Conservation (phyloP, 2,888 invertebrate genomes). For the Meiosimyza platycephala region DNA sequence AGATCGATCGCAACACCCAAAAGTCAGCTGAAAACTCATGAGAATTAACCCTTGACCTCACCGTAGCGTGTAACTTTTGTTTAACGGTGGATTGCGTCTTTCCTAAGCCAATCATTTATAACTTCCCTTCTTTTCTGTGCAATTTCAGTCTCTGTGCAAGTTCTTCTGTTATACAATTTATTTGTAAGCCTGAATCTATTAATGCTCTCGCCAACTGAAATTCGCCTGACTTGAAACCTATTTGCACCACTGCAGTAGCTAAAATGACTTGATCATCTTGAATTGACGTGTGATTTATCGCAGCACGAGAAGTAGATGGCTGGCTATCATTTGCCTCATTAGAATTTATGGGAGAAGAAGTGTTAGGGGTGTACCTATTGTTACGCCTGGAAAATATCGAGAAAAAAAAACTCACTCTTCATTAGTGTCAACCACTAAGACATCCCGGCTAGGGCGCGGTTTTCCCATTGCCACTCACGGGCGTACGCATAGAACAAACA, state of each 20-base stretch:
- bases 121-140: background rate
- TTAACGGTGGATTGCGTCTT: background rate
- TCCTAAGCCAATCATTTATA: too few species aligned
- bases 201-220: slow-evolving; percentile 9
- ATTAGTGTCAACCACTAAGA: too few species aligned
- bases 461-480: too few species aligned
- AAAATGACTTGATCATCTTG: slow-evolving; percentile 13
- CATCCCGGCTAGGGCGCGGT: too few species aligned
- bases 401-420: too few species aligned
- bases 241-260: slow-evolving; percentile 20
- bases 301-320: too few species aligned
- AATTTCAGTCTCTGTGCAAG: background rate
- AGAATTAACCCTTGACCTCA: slow-evolving; percentile 27
- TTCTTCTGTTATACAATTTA: slow-evolving; percentile 5
- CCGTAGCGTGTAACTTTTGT: slow-evolving; percentile 14
- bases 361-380: too few species aligned
- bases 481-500: too few species aligned
- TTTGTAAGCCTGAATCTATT: slow-evolving; percentile 2
- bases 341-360: too few species aligned
- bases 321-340: too few species aligned
- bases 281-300: background rate
- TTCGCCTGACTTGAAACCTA: slow-evolving; percentile 6
- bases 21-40: slow-evolving; percentile 31
- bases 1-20: slow-evolving; percentile 24
- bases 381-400: too few species aligned